Evolutionary conservation across 2,113 vertebrate species (phyloP).

Genomic region (Serilophus lunatus): DNA sequence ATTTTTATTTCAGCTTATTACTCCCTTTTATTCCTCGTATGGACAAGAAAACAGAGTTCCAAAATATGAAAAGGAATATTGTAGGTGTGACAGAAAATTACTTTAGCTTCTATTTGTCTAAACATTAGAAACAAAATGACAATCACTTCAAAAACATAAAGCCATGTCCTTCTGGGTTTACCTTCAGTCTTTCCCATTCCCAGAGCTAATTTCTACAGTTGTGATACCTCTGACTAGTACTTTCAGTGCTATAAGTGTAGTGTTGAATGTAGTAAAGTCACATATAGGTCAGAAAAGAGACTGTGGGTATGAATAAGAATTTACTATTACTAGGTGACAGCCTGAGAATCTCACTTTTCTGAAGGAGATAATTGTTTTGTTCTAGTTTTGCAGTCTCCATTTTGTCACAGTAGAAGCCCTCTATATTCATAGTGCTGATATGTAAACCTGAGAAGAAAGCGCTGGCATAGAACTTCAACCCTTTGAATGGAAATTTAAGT

Average conservation of each 20-base stretch:
- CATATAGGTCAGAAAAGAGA: not conserved
- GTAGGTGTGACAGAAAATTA: not conserved
- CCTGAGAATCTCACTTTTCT: not conserved
- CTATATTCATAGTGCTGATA: not conserved
- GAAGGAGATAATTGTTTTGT: not conserved
- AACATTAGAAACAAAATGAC: not conserved
- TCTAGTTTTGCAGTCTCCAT: not conserved
- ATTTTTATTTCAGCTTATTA: not conserved
- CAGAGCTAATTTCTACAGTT: not conserved
- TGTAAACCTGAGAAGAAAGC: not conserved
- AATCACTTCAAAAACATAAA: not conserved
- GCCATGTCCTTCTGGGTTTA: not conserved
- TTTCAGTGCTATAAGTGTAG: not conserved
- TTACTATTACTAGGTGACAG: not conserved
- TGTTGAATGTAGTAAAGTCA: fast-evolving
- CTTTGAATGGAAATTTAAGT: not conserved
- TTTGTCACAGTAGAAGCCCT: not conserved
- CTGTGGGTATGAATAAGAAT: not conserved
- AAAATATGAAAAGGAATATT: not conserved
- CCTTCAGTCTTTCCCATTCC: not conserved
- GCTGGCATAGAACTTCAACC: not conserved
- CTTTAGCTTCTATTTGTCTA: not conserved
- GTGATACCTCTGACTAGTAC: not conserved
- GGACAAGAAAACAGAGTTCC: not conserved
- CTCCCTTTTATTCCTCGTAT: not conserved